Evolutionary conservation across 2,113 vertebrate genomes (phyloP), one percentile per base, ranked within the genome.

Genomic region (Oncorhynchus gorbuscha): DNA sequence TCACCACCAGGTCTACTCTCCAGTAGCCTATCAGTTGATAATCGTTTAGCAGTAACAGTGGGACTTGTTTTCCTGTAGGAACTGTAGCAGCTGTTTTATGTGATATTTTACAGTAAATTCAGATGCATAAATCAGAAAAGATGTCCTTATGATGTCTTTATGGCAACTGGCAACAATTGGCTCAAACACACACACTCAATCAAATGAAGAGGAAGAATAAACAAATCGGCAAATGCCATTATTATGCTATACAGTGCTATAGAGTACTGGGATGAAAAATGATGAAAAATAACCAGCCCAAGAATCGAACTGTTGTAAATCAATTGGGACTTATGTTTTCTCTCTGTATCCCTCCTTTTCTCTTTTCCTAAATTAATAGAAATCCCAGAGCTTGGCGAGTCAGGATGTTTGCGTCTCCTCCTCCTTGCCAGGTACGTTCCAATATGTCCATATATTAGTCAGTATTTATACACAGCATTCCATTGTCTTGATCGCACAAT

Each of bases 361-460:
- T 12, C 71, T 20, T 72, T 20, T 24, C 22, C 12, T 18, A 76
- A 11, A 9, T 76, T 6, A 71, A 24, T 76, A 97, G 96, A 93
- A 92, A 75, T 88, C 95, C 0, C 93, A 94, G 91, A 82, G 81
- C 64, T 79, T 88, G 87, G 92, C 92, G 64, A 87, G 89, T 3
- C 76, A 91, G 55, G 94, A 95, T 4, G 49, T 93, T 0, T 93
- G 76, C 32, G 82, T 88, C 65, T 87, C 95, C 79, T 87, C 95
- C 79, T 88, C 93, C 26, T 81, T 92, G 72, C 81, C 94, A 94
- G 93, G 97, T 99, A 87, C 90, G 96, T 97, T 78, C 24, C 18
- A 32, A 72, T 65, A 72, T 12, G 48, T 22, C 14, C 3, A 18
- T 1, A 58, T 58, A 58, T 35, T 35, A 58, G 18, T 58, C 18